These are phyloP conservation scores for Archocentrus centrarchus DNA, from an alignment of 2,113 vertebrate genomes.

Conservation along the genomic window DNA sequence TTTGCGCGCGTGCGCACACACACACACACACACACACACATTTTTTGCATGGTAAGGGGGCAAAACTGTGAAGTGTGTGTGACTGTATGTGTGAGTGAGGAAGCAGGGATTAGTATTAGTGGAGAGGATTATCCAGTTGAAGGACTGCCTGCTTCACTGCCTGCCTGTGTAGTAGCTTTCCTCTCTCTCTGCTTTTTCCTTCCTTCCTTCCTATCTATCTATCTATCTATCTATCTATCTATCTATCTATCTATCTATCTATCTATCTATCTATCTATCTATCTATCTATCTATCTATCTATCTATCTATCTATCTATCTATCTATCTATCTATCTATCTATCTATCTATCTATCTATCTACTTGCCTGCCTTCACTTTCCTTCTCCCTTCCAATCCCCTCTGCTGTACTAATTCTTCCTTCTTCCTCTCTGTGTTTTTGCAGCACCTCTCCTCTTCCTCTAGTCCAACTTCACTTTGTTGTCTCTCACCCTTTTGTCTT, in stretches of 20 bases:
- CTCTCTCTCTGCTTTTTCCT: background rate
- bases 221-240: conserved; percentile 10
- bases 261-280: conserved; percentile 11
- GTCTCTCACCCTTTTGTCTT: background rate
- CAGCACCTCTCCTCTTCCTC: background rate
- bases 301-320: background rate
- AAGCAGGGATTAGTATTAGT: conserved; percentile 67
- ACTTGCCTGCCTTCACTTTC: too few relatives aligned
- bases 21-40: background rate
- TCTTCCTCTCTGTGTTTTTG: background rate
- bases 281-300: background rate
- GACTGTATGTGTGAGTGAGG: conserved; percentile 10
- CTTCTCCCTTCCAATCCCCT: background rate
- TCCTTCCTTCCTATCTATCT: background rate
- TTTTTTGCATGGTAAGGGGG: background rate
- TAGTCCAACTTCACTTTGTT: background rate
- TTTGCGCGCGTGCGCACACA: background rate
- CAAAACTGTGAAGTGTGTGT: conserved; percentile 24
- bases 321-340: too few relatives aligned
- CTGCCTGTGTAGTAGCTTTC: conserved; percentile 13
- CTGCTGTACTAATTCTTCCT: background rate
- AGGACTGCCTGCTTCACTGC: conserved; percentile 49
- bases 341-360: too few relatives aligned
- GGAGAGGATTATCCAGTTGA: conserved; percentile 70
- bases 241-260: conserved; percentile 1